phyloP scores from a whole-genome alignment of 2,888 invertebrate species.

The Lasioglossum lativentre region DNA sequence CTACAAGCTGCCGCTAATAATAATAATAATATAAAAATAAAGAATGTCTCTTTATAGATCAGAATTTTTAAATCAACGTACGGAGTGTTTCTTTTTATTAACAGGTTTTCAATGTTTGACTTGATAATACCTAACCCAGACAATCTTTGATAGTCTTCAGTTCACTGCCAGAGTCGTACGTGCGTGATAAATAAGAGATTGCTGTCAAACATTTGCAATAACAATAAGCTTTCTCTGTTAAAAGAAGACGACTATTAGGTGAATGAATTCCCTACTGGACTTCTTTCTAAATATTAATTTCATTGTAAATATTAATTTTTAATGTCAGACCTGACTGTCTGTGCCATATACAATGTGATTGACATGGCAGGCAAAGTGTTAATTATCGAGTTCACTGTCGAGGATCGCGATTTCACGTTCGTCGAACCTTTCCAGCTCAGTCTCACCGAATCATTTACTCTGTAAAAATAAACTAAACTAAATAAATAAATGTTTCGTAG shows the following conservation, averaged over 20 bases:
- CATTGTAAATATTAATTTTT: not conserved
- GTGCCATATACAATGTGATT: not conserved
- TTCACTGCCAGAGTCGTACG: not conserved
- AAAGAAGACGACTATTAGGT: not conserved
- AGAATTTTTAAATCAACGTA: not conserved
- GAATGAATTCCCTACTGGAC: not conserved
- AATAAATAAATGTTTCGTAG: slow-evolving; percentile 4
- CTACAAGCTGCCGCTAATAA: not conserved
- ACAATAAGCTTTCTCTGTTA: not conserved
- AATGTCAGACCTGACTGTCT: not conserved
- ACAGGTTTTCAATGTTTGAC: slow-evolving; percentile 1
- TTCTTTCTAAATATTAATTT: not conserved
- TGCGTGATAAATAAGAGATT: not conserved
- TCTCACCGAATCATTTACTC: slow-evolving; percentile 29
- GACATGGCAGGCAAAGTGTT: not conserved
- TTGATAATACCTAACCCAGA: not conserved
- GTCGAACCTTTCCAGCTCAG: slow-evolving; percentile 57
- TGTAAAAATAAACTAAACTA: slow-evolving; percentile 30
- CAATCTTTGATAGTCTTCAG: not conserved
- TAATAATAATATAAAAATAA: not conserved
- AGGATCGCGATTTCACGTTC: slow-evolving; percentile 25
- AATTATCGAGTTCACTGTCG: slow-evolving; percentile 34
- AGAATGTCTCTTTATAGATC: not conserved
- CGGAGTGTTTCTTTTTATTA: not conserved
- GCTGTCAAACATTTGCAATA: not conserved